A percentile compares a stretch with the other conserved stretches of the same genome.
Conservation (phyloP, 2,113 vertebrate species). For the Malaclemys terrapin region DNA sequence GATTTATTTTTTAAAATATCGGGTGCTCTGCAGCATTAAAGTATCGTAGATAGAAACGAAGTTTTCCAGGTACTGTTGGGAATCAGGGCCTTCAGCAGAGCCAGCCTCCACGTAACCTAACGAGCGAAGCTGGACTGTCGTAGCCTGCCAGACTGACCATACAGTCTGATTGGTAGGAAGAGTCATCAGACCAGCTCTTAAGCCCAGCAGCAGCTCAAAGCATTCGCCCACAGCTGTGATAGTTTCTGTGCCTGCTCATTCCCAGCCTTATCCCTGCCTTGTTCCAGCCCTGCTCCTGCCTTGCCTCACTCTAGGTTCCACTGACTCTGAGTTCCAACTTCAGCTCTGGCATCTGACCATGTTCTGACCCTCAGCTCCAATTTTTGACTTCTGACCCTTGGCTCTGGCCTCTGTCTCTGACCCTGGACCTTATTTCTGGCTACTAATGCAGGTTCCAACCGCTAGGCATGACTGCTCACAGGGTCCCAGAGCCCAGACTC, state of each 20-base stretch:
- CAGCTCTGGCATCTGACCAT: not conserved
- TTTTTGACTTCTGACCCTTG: not conserved
- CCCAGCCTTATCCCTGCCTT: not conserved
- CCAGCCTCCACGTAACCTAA: not conserved
- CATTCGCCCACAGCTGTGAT: not conserved
- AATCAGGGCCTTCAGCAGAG: too few species aligned
- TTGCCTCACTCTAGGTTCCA: not conserved
- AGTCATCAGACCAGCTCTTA: not conserved
- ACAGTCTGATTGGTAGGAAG: not conserved
- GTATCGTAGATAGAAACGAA: too few species aligned
- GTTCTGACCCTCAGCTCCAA: too few species aligned
- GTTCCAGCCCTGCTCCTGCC: not conserved
- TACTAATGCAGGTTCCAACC: not conserved
- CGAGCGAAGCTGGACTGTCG: not conserved
- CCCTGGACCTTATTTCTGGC: not conserved
- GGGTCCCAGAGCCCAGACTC: not conserved
- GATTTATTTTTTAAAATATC: too few species aligned
- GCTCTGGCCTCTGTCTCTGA: not conserved
- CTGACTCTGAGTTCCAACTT: not conserved
- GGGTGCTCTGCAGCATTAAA: too few species aligned
- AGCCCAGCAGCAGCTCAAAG: not conserved
- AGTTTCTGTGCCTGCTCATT: not conserved
- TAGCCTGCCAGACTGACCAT: not conserved
- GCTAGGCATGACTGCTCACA: too few species aligned
- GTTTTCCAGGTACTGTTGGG: too few species aligned